Base-by-base conservation (phyloP, 1,140 invertebrate species). In the Rhysida immarginata region DNA sequence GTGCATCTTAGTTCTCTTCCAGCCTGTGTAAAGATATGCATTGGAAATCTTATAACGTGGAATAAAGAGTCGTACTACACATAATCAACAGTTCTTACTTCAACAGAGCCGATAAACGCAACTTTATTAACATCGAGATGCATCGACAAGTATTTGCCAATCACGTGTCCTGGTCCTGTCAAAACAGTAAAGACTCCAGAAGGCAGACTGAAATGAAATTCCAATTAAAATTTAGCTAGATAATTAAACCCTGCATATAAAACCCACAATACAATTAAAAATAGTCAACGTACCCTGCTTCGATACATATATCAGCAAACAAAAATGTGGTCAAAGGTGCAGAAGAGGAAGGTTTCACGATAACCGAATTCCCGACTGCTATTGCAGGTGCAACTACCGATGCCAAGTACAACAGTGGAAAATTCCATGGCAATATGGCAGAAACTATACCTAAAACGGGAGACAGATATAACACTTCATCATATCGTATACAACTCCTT, bases 361-460 rank as follows among this genome's bases (percentile, higher is more conserved):
- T 66, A 18, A 66, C 63, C 42, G 62, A 62, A 54, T 65, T 65
- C 8, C 71, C 64, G 53, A 60, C 62, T 2, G 75, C 71, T 29
- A 81, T 62, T 14, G 78, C 78, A 11, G 78, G 79, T 23, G 68
- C 78, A 14, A 78, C 61, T 59, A 74, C 81, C 76, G 77, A 78
- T 2, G 76, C 71, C 60, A 75, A 69, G 74, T 81, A 74, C 58
- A 78, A 57, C n/a, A 81, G 57, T 2, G 79, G 79, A 62, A 78
- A 81, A 63, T 81, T 80, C 77, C 77, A 80, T 65, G 63, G 61
- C 2, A 65, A 59, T 53, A 64, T 64, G 71, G 77, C 60, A 35
- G 59, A 71, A 53, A 74, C 66, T 23, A 74, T 69, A 60, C 74
- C 74, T 72, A 57, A 5, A 62, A 50, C 44, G 2, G 23, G 16